Conservation (phyloP, 2,797 vertebrate species). For the Gymnopithys bicolor region DNA sequence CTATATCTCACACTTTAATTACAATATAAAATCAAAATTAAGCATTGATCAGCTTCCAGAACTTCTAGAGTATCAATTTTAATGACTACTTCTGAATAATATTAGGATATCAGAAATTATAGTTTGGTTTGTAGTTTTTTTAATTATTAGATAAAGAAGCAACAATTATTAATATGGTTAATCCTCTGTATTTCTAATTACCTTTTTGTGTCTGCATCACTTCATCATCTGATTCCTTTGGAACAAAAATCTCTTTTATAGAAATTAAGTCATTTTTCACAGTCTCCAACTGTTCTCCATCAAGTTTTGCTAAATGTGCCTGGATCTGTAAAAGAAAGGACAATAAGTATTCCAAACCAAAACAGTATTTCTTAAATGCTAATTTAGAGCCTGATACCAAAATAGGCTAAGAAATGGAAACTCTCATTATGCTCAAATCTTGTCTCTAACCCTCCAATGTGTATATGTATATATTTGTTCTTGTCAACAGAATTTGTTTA, state of each 20-base stretch:
- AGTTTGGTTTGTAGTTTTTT: background rate
- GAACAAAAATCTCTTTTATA: conserved; percentile 91
- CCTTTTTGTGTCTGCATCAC: conserved; percentile 70
- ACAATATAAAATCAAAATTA: background rate
- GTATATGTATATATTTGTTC: background rate
- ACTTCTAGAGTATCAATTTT: background rate
- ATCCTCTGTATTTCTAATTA: conserved; percentile 42
- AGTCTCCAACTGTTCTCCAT: conserved; percentile 84
- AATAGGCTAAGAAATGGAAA: background rate
- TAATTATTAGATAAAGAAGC: background rate
- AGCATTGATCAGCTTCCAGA: background rate
- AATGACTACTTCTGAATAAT: background rate
- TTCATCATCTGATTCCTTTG: conserved; percentile 80
- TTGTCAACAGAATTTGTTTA: background rate
- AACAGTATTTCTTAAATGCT: background rate
- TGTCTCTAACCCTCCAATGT: background rate
- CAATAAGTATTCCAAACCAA: background rate
- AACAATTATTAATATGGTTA: background rate
- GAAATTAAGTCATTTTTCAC: conserved; percentile 90
- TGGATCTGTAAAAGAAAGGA: conserved; percentile 85
- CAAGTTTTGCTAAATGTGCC: conserved; percentile 84
- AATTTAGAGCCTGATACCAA: background rate
- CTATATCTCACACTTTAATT: background rate
- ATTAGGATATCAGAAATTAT: background rate
- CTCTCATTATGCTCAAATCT: background rate